A percentile compares a stretch with the other conserved stretches of the same genome.
Evolutionary conservation across 2,888 invertebrate species (phyloP).

Genomic region (Hipparchia semele): DNA sequence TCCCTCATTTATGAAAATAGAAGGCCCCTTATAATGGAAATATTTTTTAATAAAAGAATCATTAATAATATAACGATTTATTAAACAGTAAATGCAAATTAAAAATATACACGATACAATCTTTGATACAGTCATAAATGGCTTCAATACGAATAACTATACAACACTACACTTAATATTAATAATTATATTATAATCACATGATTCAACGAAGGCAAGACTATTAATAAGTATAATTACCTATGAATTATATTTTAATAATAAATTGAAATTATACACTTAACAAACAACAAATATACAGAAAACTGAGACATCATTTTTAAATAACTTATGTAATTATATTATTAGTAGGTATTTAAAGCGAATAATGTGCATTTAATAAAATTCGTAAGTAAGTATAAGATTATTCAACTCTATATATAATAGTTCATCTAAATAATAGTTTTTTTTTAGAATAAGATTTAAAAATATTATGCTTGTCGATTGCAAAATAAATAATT

Average conservation of each 20-base stretch:
- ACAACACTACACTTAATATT: constrained; percentile 57
- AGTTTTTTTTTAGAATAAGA: not conserved
- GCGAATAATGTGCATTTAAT: constrained; percentile 28
- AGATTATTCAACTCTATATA: constrained; percentile 1
- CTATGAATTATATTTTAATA: not conserved
- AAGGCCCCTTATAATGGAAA: not conserved
- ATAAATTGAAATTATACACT: constrained; percentile 44
- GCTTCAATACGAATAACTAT: constrained; percentile 29
- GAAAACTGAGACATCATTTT: constrained; percentile 32
- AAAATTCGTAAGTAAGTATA: constrained; percentile 4
- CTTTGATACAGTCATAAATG: constrained; percentile 47
- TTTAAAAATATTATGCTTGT: not conserved
- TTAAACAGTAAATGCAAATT: constrained; percentile 76
- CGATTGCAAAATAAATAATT: not conserved
- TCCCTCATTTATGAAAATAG: too few species aligned
- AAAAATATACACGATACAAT: constrained; percentile 67
- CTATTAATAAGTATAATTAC: constrained; percentile 46
- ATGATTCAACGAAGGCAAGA: constrained; percentile 61
- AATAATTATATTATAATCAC: constrained; percentile 46
- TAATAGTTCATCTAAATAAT: not conserved
- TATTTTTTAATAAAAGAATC: not conserved
- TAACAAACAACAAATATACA: constrained; percentile 44
- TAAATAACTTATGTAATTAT: not conserved
- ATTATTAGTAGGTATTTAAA: constrained; percentile 4
- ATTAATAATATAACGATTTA: constrained; percentile 64